Conservation (phyloP, 2,113 vertebrate species). For the Semicossyphus pulcher region DNA sequence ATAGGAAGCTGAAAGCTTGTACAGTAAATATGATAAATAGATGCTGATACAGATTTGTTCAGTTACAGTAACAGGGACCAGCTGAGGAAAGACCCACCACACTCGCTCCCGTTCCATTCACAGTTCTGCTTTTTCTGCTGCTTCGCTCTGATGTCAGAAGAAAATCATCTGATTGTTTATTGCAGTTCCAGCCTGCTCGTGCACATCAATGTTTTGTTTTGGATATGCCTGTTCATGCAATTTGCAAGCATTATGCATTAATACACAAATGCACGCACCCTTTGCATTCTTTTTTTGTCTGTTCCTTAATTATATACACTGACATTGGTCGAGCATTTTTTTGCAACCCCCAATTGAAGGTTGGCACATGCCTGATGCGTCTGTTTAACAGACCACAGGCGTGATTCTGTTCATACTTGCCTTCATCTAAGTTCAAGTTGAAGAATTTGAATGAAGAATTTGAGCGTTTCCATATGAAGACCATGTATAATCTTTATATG, state of each 20-base stretch:
- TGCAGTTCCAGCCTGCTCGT: conserved; percentile 27
- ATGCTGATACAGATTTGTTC: conserved; percentile 31
- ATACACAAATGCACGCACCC: conserved; percentile 7
- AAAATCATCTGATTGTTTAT: conserved; percentile 29
- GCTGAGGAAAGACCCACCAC: conserved; percentile 59
- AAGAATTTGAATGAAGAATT: background rate
- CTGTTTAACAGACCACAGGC: background rate
- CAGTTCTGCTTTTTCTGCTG: conserved; percentile 76
- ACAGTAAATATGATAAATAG: conserved; percentile 23
- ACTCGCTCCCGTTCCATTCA: conserved; percentile 18
- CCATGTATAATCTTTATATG: background rate
- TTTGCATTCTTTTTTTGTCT: background rate
- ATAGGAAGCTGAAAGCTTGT: background rate
- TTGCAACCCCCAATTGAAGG: conserved; percentile 1
- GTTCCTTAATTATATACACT: conserved; percentile 6
- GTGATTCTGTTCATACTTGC: conserved; percentile 25
- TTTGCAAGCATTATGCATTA: conserved; percentile 4
- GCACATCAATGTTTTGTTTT: background rate
- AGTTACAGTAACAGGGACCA: conserved; percentile 75
- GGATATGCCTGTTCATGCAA: background rate
- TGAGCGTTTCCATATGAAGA: background rate
- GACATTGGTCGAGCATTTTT: background rate
- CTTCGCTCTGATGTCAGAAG: conserved; percentile 35
- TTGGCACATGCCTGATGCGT: background rate
- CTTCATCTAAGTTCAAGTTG: background rate